Conservation (phyloP, 92 coral and sea anemone genomes). For the Epizoanthus rinbou region DNA sequence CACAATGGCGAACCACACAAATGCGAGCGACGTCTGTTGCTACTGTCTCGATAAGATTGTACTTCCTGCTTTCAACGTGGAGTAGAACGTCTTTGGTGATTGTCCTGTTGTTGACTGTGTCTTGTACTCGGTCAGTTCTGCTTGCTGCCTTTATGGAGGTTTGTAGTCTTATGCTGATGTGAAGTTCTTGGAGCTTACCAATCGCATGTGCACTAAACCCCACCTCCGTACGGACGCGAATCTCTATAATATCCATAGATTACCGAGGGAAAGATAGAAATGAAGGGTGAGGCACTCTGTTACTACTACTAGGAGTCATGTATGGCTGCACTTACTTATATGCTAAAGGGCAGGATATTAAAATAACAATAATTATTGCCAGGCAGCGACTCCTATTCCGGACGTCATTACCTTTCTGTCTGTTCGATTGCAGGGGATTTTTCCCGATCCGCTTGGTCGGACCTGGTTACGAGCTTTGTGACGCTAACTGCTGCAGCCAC, state of each 20-base stretch:
- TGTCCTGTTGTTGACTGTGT: conserved; percentile 56
- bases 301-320: no score
- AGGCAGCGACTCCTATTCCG: no score
- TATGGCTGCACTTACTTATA: no score
- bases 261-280: no score
- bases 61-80: conserved; percentile 70
- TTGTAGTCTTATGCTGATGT: conserved; percentile 46
- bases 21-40: conserved; percentile 80
- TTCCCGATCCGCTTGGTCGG: no score
- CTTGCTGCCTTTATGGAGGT: conserved; percentile 57
- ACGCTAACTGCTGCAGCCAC: no score
- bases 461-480: no score
- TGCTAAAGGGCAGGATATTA: no score
- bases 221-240: conserved; percentile 66
- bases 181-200: conserved; percentile 67
- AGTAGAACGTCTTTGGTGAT: conserved; percentile 57
- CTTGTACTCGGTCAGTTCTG: conserved; percentile 59
- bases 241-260: conserved; percentile 58
- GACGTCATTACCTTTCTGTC: no score
- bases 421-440: no score
- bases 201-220: conserved; percentile 68
- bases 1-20: conserved; percentile 61
- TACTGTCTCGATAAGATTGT: conserved; percentile 70
- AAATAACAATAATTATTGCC: no score
- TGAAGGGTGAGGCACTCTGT: no score